Evolutionary conservation across 2,888 invertebrate genomes (phyloP), one percentile per base, ranked within the genome.

Genomic region (Saturnia japonica): DNA sequence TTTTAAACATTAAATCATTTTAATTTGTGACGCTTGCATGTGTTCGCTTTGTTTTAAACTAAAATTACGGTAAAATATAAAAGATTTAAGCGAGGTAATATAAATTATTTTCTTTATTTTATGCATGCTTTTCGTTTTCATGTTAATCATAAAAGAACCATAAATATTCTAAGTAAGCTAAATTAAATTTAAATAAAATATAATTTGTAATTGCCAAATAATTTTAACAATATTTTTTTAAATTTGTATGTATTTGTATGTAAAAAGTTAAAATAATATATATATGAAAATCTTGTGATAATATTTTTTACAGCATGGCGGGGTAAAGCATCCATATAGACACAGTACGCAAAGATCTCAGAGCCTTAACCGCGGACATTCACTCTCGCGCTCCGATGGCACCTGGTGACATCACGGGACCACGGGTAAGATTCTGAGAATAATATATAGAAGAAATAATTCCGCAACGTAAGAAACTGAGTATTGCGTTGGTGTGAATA

Each of bases 361-460:
- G 94, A 96, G 96, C 81, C 93, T 96, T 89, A 96, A 96, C 95
- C 95, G 96, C 89, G 96, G 96, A 77, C 95, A 95, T 88, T 95
- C 95, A 79, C 92, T 95, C 83, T 95, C 95, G 86, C 95, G 95
- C 87, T 94, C 96, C 91, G 96, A 96, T 94, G 96, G 96, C 88
- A 96, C 96, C 96, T 96, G 96, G 96, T 96, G 96, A 96, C 96
- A 96, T 95, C 96, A 96, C 96, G 96, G 96, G 93, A 95, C 95
- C 95, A 95, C 95, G 95, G 95, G 95, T 95, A 89, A 80, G 77
- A 6, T 16, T 8, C 42, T 28, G 9, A 19, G 0, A 40, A 25
- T 14, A 54, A 54, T 54, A 54, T 57, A 11, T 12, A 57, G 11
- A 57, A 25, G 16, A n/a, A 3, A n/a, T 7, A 8, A 6, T n/a